Percentiles rank a stretch among this genome's conserved stretches.
Conservation (phyloP, 2,888 invertebrate species). For the Euproctis similis region DNA sequence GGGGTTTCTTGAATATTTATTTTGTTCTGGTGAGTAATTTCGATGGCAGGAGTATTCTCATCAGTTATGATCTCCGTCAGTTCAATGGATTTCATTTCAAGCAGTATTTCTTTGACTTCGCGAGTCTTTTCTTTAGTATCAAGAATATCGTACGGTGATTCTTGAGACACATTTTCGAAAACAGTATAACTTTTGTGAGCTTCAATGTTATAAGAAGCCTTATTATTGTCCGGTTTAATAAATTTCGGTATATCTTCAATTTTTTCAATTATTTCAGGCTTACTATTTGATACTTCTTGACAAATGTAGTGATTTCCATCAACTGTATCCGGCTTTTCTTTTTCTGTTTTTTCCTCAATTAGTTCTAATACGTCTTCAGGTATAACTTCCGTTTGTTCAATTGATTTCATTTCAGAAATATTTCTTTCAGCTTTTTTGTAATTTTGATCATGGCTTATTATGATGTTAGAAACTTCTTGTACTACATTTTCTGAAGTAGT, state of each 20-base stretch:
- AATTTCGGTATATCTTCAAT: slow-evolving; percentile 26
- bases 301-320: slow-evolving; percentile 32
- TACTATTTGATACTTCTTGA: slow-evolving; percentile 35
- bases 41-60: slow-evolving; percentile 35
- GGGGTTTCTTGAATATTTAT: slow-evolving; percentile 27
- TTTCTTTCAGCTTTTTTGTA: slow-evolving; percentile 30
- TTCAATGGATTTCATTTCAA: slow-evolving; percentile 42
- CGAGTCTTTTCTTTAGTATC: slow-evolving; percentile 47
- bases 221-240: slow-evolving; percentile 26
- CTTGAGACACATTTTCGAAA: slow-evolving; percentile 47
- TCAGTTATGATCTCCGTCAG: slow-evolving; percentile 41
- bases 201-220: slow-evolving; percentile 38
- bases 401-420: slow-evolving; percentile 36
- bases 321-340: slow-evolving; percentile 33
- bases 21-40: slow-evolving; percentile 18
- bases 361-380: slow-evolving; percentile 29
- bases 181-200: slow-evolving; percentile 40
- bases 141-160: slow-evolving; percentile 55
- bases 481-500: slow-evolving; percentile 36
- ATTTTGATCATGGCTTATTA: slow-evolving; percentile 9
- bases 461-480: slow-evolving; percentile 27
- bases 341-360: slow-evolving; percentile 18
- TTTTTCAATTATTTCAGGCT: slow-evolving; percentile 41
- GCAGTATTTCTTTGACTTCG: slow-evolving; percentile 45
- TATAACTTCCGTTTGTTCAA: slow-evolving; percentile 40